A percentile compares a stretch with the other conserved stretches of the same genome.
Conservation (phyloP, 1,140 invertebrate genomes). For the Odontomachus brunneus region DNA sequence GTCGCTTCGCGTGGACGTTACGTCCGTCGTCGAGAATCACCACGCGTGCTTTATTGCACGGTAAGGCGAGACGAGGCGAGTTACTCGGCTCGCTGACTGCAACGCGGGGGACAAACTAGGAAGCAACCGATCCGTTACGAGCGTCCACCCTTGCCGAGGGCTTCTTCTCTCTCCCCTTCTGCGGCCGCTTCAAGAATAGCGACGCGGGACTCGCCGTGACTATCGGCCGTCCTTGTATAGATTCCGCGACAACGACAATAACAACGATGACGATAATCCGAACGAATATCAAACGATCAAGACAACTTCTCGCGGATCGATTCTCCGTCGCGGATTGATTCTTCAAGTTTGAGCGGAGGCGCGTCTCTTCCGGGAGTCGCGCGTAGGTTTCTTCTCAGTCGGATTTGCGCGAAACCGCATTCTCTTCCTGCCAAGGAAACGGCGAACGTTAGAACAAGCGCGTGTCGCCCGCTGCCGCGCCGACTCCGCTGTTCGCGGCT, state of each 20-base stretch:
- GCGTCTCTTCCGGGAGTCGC: no score
- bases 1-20: no score
- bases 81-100: background rate
- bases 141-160: background rate
- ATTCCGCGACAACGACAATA: no score
- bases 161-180: background rate
- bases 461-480: background rate
- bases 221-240: no score
- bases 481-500: background rate
- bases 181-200: background rate
- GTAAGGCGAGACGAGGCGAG: background rate
- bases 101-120: constrained; percentile 11
- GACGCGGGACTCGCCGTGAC: background rate
- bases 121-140: background rate
- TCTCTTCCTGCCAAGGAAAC: no score
- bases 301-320: background rate
- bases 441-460: no score
- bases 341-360: background rate
- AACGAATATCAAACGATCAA: no score
- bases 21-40: no score
- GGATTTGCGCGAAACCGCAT: no score
- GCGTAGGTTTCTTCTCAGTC: no score
- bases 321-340: constrained; percentile 12
- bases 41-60: background rate
- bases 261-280: no score